These are phyloP conservation scores for Engraulis encrasicolus DNA, from an alignment of 2,113 vertebrate species.

Conservation along the genomic window DNA sequence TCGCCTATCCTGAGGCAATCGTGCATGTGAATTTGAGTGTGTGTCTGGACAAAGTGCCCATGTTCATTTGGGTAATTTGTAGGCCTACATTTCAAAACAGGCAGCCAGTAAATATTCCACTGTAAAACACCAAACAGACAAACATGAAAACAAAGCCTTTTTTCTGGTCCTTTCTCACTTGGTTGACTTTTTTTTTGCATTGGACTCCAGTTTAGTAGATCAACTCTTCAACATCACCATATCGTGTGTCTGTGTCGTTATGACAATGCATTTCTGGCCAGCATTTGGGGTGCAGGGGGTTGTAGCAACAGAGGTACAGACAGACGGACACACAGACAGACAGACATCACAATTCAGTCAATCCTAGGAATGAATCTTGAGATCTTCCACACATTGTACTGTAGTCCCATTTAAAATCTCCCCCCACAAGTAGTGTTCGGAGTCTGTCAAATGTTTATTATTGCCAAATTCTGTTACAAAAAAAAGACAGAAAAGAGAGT, in stretches of 20 bases:
- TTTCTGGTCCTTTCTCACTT: background rate
- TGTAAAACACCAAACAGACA: background rate
- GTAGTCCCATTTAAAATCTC: constrained; percentile 25
- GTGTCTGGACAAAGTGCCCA: background rate
- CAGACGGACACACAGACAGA: constrained; percentile 64
- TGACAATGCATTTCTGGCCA: background rate
- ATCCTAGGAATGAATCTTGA: constrained; percentile 63
- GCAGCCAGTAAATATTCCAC: background rate
- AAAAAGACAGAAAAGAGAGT: background rate
- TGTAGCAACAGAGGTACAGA: constrained; percentile 66
- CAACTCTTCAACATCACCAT: constrained; percentile 49
- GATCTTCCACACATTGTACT: constrained; percentile 36
- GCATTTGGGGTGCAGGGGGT: constrained; percentile 62
- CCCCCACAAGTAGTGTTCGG: constrained; percentile 46
- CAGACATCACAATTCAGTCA: constrained; percentile 55
- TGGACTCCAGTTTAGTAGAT: constrained; percentile 49
- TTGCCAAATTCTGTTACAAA: constrained; percentile 70
- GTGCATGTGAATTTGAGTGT: background rate
- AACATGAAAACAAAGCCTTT: background rate
- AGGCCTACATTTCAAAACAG: no score
- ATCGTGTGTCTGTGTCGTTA: constrained; percentile 28
- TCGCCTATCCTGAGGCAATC: no score
- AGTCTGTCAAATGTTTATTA: constrained; percentile 57
- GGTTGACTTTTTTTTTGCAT: background rate
- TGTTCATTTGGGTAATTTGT: background rate